Conservation (phyloP, 1,140 invertebrate species). For the Leptinotarsa lineolata region DNA sequence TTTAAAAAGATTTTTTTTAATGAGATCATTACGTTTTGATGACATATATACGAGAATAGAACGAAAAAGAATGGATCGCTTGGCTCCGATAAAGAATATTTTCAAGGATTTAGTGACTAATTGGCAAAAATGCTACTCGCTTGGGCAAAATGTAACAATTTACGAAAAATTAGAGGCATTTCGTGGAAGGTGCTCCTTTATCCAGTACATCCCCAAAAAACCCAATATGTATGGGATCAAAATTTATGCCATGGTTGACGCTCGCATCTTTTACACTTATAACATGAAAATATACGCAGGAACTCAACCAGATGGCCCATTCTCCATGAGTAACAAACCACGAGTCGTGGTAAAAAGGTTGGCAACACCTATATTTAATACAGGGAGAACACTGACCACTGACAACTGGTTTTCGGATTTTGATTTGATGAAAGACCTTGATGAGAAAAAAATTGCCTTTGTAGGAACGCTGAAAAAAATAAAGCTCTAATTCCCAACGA, state of each 20-base stretch:
- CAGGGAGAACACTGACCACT: too few species aligned
- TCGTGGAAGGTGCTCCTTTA: too few species aligned
- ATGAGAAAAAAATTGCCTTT: too few species aligned
- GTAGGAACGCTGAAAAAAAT: background rate
- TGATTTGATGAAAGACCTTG: too few species aligned
- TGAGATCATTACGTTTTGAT: conserved; percentile 17
- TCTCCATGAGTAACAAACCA: too few species aligned
- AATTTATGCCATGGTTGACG: conserved; percentile 27
- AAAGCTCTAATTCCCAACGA: conserved; percentile 3
- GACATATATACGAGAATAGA: background rate
- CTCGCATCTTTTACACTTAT: conserved; percentile 8
- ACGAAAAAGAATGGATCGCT: too few species aligned
- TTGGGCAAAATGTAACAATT: too few species aligned
- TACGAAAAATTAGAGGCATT: too few species aligned
- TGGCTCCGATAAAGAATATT: conserved; percentile 4
- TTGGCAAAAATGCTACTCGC: background rate
- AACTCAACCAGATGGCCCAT: conserved; percentile 7
- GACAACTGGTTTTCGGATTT: too few species aligned
- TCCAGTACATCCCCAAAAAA: too few species aligned
- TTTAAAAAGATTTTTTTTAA: background rate
- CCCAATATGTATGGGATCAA: conserved; percentile 31
- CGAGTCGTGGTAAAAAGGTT: background rate
- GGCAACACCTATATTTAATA: too few species aligned
- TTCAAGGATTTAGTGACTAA: background rate
- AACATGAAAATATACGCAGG: conserved; percentile 23